These are phyloP conservation scores for Elanoides forficatus DNA, from an alignment of 2,113 vertebrate species.

Conservation along the genomic window DNA sequence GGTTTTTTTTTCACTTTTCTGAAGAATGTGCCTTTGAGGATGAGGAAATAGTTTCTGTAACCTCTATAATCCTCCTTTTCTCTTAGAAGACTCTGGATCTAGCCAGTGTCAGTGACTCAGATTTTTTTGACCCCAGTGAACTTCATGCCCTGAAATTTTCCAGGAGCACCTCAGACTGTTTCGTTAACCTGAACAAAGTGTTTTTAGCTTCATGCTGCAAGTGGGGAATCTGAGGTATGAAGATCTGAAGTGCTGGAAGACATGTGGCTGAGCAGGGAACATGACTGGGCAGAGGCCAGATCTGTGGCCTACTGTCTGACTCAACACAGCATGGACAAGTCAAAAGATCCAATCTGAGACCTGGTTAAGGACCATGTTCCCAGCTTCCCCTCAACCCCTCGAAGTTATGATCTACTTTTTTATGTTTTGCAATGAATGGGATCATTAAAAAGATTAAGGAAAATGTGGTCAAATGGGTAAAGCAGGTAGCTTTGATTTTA, in stretches of 20 bases:
- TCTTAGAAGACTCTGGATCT: neutral
- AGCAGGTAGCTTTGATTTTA: constrained; percentile 37
- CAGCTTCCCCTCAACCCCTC: neutral
- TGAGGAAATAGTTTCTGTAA: neutral
- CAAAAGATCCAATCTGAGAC: neutral
- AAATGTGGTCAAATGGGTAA: constrained; percentile 15
- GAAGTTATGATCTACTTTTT: neutral
- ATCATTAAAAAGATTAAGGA: constrained; percentile 5
- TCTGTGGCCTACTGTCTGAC: neutral
- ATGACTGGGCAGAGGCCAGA: neutral
- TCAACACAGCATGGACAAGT: neutral
- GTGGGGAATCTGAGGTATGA: neutral
- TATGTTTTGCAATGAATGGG: neutral
- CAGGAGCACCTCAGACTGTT: neutral
- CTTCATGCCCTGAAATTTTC: constrained; percentile 10
- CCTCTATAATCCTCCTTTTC: neutral
- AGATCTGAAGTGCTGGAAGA: neutral
- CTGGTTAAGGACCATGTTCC: neutral
- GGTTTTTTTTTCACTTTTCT: neutral
- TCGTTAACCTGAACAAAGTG: neutral
- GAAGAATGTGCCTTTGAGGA: neutral
- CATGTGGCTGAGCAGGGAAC: neutral
- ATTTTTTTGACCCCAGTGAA: constrained; percentile 24
- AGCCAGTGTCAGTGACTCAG: neutral
- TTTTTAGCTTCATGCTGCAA: neutral